Evolutionary conservation across 2,888 invertebrate genomes (phyloP).

Genomic region (Cerceris rybyensis): DNA sequence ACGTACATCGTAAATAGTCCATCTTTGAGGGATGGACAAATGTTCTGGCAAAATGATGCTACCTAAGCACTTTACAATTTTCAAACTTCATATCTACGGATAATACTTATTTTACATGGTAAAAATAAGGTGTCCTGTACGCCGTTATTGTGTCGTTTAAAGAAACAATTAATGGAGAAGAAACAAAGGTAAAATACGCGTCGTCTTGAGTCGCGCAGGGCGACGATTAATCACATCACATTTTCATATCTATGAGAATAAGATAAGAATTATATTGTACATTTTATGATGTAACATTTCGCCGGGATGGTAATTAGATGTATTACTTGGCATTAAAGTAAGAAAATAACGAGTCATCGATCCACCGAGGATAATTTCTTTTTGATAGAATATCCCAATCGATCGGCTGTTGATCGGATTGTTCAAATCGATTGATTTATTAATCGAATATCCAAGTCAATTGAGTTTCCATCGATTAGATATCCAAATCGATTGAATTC

Average conservation of each 20-base stretch:
- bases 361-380: not conserved
- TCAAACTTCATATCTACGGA: constrained; percentile 13
- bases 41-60: not conserved
- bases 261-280: constrained; percentile 11
- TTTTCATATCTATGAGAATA: constrained; percentile 15
- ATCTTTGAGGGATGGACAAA: not conserved
- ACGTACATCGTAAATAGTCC: not conserved
- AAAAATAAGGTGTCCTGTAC: constrained; percentile 23
- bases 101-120: constrained; percentile 4
- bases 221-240: not conserved
- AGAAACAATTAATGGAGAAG: not conserved
- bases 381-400: too few species aligned
- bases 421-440: too few species aligned
- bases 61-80: constrained; percentile 1
- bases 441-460: too few species aligned
- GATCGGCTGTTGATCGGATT: too few species aligned
- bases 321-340: not conserved
- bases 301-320: not conserved
- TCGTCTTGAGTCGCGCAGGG: not conserved
- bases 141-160: constrained; percentile 5
- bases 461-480: too few species aligned
- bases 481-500: too few species aligned
- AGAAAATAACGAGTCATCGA: not conserved
- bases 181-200: too few species aligned
- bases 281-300: constrained; percentile 13